Percentiles rank a stretch among this genome's conserved stretches.
Conservation (phyloP, 2,888 invertebrate genomes). For the Drosophila limbata region DNA sequence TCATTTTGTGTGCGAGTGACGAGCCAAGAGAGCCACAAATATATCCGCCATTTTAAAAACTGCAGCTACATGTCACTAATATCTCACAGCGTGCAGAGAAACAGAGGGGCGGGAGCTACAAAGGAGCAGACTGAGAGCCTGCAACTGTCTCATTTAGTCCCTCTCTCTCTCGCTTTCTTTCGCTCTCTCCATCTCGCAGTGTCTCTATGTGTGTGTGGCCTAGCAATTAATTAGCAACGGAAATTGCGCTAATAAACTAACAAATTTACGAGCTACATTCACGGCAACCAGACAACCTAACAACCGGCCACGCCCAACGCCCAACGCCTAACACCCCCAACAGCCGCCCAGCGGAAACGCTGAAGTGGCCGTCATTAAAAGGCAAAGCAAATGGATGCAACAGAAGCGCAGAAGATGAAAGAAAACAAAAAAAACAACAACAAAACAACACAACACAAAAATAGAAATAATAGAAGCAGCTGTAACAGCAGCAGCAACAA, state of each 20-base stretch:
- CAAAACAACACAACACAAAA: not conserved
- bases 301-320: constrained; percentile 32
- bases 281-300: constrained; percentile 55
- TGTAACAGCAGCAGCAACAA: constrained; percentile 18
- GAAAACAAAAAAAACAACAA: constrained; percentile 12
- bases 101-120: constrained; percentile 1
- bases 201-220: constrained; percentile 43
- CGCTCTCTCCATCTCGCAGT: not conserved
- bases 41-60: constrained; percentile 64
- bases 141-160: constrained; percentile 8
- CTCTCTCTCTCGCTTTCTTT: constrained; percentile 6
- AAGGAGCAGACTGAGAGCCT: constrained; percentile 43
- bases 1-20: constrained; percentile 1
- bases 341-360: constrained; percentile 55
- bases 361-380: constrained; percentile 78
- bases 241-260: constrained; percentile 81
- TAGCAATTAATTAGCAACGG: constrained; percentile 80
- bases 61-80: constrained; percentile 72
- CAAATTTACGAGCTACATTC: constrained; percentile 80
- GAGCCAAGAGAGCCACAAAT: constrained; percentile 24
- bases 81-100: constrained; percentile 37
- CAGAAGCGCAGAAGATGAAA: constrained; percentile 20
- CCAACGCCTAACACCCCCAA: constrained; percentile 2
- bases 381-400: constrained; percentile 48
- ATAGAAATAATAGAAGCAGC: constrained; percentile 28